Evolutionary conservation across 1,140 invertebrate species (phyloP), one percentile per base, ranked within the genome.

Genomic region (Camponotus floridanus): DNA sequence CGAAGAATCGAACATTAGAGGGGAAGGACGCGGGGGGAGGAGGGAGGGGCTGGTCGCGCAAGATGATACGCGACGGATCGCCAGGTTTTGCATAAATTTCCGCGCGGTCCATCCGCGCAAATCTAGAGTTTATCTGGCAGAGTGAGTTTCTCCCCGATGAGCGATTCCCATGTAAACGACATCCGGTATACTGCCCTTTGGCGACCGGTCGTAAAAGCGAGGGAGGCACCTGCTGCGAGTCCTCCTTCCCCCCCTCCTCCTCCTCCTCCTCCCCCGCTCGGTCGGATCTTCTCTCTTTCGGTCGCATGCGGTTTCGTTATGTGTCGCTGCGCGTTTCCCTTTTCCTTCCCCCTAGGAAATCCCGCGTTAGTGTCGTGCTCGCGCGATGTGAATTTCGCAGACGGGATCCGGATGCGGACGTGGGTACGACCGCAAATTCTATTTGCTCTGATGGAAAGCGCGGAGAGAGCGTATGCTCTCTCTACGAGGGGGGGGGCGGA

Each of bases 401-500:
- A 76, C 59, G 80, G 59, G 31, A 78, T 57, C 48, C 61, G 62
- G 79, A 62, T 36, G 57, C 26, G 81, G 70, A 48, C 31, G 36
- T 57, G 81, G 45, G 76, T 84, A 87, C 88, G 84, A 92, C 93
- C 93, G 85, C 94, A 94, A 93, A 94, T 94, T 94, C 92, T 94
- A 93, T 94, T 94, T 94, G 92, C 91, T 68, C 84, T 88, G 81
- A 91, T 91, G 92, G 91, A 91, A 93, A 93, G 92, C 87, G 89
- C 88, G 18, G 76, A 74, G 87, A 79, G 76, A 79, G 86, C 90
- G 90, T 92, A 92, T 90, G 88, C 57, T 59, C 33, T 33, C 84
- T 91, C 68, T 70, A 68, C 26, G 81, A 74, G 51, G 71, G 87
- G 87, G n/a, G 70, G 62, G 51, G 71, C 86, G 87, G n/a, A 62